Conservation (phyloP, 2,888 invertebrate species). For the Dryocosmus kuriphilus region DNA sequence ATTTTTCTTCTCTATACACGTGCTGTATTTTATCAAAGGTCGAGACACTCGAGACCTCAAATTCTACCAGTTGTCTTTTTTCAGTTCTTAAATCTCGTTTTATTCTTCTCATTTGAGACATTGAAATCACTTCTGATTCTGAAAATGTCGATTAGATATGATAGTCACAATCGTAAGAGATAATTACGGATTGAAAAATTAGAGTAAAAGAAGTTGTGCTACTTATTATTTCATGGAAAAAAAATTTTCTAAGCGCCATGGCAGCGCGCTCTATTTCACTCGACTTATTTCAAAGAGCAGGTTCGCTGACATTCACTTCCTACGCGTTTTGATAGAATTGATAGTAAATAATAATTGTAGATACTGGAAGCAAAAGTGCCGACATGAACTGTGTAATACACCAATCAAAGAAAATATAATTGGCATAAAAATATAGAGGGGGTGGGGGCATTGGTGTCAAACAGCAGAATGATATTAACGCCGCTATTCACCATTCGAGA, state of each 20-base stretch:
- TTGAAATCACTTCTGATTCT: no score
- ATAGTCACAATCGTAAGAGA: no score
- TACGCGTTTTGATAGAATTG: background rate
- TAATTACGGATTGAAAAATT: no score
- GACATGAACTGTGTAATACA: background rate
- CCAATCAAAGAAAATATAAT: conserved; percentile 19
- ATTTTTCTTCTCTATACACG: no score
- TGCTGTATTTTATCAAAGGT: conserved; percentile 33
- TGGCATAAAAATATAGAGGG: background rate
- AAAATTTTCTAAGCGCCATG: background rate
- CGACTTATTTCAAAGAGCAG: background rate
- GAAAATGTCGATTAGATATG: no score
- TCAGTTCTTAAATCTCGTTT: no score
- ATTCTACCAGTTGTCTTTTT: background rate
- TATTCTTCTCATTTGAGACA: no score
- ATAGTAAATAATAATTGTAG: conserved; percentile 4
- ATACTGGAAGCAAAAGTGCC: background rate
- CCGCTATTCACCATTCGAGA: conserved; percentile 2
- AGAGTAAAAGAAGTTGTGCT: background rate
- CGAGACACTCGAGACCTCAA: conserved; percentile 16
- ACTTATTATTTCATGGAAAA: background rate
- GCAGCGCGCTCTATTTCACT: background rate
- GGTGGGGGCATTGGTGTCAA: background rate
- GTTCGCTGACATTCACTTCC: conserved; percentile 12
- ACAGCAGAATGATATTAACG: conserved; percentile 3